These are phyloP conservation scores for Octopus bimaculoides DNA, from an alignment of 1,140 invertebrate species.

Conservation along the genomic window DNA sequence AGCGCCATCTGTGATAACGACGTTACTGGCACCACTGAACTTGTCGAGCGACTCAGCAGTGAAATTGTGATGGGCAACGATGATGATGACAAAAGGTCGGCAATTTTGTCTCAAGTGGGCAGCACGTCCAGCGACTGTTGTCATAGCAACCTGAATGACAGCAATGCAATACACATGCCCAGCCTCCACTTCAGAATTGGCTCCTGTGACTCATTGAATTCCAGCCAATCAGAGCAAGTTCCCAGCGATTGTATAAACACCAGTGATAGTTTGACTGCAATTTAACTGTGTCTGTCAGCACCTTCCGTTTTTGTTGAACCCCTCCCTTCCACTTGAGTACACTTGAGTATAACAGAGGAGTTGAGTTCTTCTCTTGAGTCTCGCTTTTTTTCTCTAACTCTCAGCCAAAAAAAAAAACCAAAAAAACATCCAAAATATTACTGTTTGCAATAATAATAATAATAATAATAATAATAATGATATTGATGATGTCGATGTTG, in stretches of 20 bases:
- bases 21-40: not conserved
- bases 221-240: not conserved
- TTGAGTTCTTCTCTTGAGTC: too few relatives aligned
- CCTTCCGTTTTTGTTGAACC: too few relatives aligned
- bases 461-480: too few relatives aligned
- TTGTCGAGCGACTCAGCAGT: not conserved
- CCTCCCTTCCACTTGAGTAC: too few relatives aligned
- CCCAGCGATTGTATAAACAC: not conserved
- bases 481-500: too few relatives aligned
- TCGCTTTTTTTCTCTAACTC: too few relatives aligned
- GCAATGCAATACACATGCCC: not conserved
- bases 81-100: not conserved
- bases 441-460: too few relatives aligned
- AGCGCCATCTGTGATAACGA: slow-evolving; percentile 15
- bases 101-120: slow-evolving; percentile 1
- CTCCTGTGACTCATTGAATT: slow-evolving; percentile 10
- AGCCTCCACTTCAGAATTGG: slow-evolving; percentile 10
- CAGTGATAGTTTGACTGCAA: not conserved
- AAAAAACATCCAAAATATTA: too few relatives aligned
- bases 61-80: not conserved
- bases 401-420: too few relatives aligned
- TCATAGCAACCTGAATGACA: not conserved
- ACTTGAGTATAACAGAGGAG: too few relatives aligned
- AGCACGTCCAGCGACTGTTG: not conserved
- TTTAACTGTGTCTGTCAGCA: not conserved